Evolutionary conservation across 2,113 vertebrate species (phyloP), one percentile per base, ranked within the genome.

Genomic region (Plecturocebus donacophilus): DNA sequence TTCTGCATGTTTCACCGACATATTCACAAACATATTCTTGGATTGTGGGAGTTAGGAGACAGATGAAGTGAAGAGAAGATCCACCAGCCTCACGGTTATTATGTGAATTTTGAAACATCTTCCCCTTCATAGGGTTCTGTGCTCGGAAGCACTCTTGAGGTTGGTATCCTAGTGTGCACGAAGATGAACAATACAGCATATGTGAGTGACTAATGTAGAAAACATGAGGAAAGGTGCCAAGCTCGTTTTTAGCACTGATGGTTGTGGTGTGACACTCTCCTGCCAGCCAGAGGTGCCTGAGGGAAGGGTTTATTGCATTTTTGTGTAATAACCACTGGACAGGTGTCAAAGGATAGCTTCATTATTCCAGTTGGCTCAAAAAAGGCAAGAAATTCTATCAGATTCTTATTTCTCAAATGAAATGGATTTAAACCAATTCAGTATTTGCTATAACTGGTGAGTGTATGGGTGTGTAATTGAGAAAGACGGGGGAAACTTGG

Each of bases 231-330:
- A 6, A 80, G 25, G 35, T 32, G 82, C 54, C 86, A 87, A 85
- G 14, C 71, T 88, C 0, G 0, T 82, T 68, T 45, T 42, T 14
- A 30, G n/a, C 1, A 0, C 56, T 35, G 76, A 68, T 35, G 86
- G 49, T 23, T 70, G 42, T 64, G 40, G 52, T n/a, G 27, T 94
- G 93, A 96, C 88, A 87, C 54, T 76, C n/a, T 54, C 11, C 3
- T 35, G 54, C 83, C 93, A 70, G 86, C 45, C 83, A 23, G 88
- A 49, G 14, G 87, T 66, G 93, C 95, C 95, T 0, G 17, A 96
- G 86, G 89, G 79, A 75, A 94, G 75, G 45, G 47, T 94, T 95
- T 96, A 95, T 96, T 97, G 92, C 75, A 21, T 52, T 83, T 92
- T 90, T 93, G 86, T 87, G 38, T n/a, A 49, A 25, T 40, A 93